These are phyloP conservation scores for Xestia c-nigrum DNA, from an alignment of 2,888 invertebrate genomes.

Conservation along the genomic window DNA sequence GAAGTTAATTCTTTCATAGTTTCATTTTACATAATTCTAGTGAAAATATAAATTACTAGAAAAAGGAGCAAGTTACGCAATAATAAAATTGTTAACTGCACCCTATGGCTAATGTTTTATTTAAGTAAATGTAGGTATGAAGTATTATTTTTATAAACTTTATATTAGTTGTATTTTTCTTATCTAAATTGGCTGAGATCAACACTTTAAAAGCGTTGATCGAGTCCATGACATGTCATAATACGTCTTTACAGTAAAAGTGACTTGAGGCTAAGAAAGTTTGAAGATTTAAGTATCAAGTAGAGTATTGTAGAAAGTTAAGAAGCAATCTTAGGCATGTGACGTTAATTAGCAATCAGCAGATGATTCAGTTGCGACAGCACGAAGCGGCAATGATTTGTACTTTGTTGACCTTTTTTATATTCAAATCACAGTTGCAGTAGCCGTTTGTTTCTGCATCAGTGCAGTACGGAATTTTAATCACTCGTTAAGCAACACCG, in stretches of 20 bases:
- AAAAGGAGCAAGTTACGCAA: constrained; percentile 5
- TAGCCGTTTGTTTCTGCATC: constrained; percentile 55
- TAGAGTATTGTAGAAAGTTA: constrained; percentile 43
- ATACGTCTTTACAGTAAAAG: constrained; percentile 40
- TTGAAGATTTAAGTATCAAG: constrained; percentile 34
- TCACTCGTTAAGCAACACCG: constrained; percentile 61
- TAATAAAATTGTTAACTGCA: constrained; percentile 17
- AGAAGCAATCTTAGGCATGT: constrained; percentile 27
- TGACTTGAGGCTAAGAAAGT: constrained; percentile 32
- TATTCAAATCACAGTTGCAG: constrained; percentile 59
- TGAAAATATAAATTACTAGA: not conserved
- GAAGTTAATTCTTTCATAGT: constrained; percentile 40
- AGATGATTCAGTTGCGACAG: constrained; percentile 54
- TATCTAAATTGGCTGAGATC: constrained; percentile 31
- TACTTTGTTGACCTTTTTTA: constrained; percentile 53
- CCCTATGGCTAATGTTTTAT: constrained; percentile 45
- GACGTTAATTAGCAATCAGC: constrained; percentile 61
- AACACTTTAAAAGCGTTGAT: constrained; percentile 44
- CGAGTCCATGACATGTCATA: constrained; percentile 29
- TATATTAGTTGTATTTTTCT: constrained; percentile 52
- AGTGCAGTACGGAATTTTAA: constrained; percentile 63
- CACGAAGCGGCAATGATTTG: constrained; percentile 48
- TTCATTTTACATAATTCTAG: constrained; percentile 31
- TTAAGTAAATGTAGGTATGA: constrained; percentile 36
- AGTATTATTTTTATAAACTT: constrained; percentile 62